Base-by-base conservation (phyloP, 2,797 vertebrate genomes). In the Silurus lanzhouensis region DNA sequence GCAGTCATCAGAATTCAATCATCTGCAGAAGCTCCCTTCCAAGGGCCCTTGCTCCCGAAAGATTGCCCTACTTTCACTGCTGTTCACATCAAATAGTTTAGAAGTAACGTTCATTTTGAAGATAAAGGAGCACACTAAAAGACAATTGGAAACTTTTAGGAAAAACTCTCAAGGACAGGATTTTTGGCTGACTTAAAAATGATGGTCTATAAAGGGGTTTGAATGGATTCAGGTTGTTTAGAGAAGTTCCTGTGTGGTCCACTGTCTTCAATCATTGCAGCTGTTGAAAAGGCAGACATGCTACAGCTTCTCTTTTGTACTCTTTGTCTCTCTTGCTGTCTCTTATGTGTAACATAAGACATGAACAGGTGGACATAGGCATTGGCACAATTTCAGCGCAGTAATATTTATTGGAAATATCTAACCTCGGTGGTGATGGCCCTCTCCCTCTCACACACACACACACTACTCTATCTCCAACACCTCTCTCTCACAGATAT, bases 131-230 rank as follows among this genome's bases (percentile, higher is more conserved):
- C 48, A 48, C 74, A 66, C 14, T 77, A 25, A 55, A 78, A 83
- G 74, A 55, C 71, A 60, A 83, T 74, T n/a, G 27, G 46, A 64
- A 74, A 57, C 38, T 84, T 82, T 82, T 6, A 81, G 67, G 67
- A 31, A 87, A 86, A 88, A 68, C 80, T 86, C 86, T 25, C 82
- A 81, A 84, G 75, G 71, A 55, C 48, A 12, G 76, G 46, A 52
- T 77, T 77, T 74, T 84, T 86, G 58, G 79, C 82, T 81, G 81
- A 76, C 71, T 52, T 81, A 48, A 81, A 87, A 88, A 82, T 88
- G 84, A 81, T 63, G 85, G 79, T 20, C 77, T 79, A 58, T 86
- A 80, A 83, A 79, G 83, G 58, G 82, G 60, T 48, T 83, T 3
- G n/a, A 66, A 74, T 70, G 27, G 52, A 44, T 82, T 82, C 57